These are phyloP conservation scores for Caenorhabditis imperialis DNA, from an alignment of 2,888 invertebrate species.

Conservation along the genomic window DNA sequence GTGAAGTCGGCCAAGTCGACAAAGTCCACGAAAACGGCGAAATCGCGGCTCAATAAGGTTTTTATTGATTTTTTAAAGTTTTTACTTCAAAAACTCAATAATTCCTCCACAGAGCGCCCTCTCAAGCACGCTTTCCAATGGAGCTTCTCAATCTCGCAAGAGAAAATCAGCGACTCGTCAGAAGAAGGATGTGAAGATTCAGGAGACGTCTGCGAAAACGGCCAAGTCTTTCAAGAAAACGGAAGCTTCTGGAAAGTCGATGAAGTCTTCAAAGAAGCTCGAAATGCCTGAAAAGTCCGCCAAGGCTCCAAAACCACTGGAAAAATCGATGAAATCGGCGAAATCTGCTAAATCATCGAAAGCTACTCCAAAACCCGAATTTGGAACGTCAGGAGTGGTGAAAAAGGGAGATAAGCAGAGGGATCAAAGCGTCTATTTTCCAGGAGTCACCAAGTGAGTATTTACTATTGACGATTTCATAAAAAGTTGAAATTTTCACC, in stretches of 20 bases:
- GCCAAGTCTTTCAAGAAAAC: slow-evolving; percentile 3
- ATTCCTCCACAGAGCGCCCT: too few relatives aligned
- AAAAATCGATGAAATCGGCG: not conserved
- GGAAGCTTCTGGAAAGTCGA: slow-evolving; percentile 1
- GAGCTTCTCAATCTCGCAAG: too few relatives aligned
- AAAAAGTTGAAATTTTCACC: not conserved
- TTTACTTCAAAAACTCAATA: too few relatives aligned
- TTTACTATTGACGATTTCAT: not conserved
- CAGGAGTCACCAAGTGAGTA: slow-evolving; percentile 19
- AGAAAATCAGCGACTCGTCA: not conserved
- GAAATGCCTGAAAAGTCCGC: not conserved
- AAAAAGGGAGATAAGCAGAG: slow-evolving; percentile 13
- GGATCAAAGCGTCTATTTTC: slow-evolving; percentile 16
- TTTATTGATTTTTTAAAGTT: too few relatives aligned
- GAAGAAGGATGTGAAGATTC: slow-evolving; percentile 1
- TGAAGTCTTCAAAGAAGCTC: slow-evolving; percentile 5
- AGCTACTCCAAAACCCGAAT: too few relatives aligned
- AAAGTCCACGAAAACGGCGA: too few relatives aligned
- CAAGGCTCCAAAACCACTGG: not conserved
- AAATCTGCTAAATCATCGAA: not conserved
- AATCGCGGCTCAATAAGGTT: too few relatives aligned
- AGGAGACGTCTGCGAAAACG: slow-evolving; percentile 8
- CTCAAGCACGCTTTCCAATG: too few relatives aligned
- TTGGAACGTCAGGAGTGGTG: slow-evolving; percentile 15
- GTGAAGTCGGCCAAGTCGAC: too few relatives aligned